phyloP scores from a whole-genome alignment of 2,888 invertebrate genomes.

The Podotricha telesiphe region DNA sequence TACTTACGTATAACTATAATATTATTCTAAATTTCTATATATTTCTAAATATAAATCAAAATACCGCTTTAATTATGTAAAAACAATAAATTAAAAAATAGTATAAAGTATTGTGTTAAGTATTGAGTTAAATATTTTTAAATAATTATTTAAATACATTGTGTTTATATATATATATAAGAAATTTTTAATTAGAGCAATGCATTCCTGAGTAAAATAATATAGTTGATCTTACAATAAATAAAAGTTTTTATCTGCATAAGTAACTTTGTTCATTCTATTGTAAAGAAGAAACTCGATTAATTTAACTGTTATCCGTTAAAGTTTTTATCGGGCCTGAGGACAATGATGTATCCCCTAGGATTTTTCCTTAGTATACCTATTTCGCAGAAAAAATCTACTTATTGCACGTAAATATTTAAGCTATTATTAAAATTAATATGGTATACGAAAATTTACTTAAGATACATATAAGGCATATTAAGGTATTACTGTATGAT shows the following conservation, averaged over 20 bases:
- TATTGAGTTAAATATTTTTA: no score
- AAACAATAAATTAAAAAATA: no score
- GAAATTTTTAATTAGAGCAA: slow-evolving; percentile 28
- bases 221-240: slow-evolving; percentile 43
- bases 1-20: no score
- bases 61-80: no score
- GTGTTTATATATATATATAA: background rate
- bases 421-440: background rate
- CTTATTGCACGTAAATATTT: background rate
- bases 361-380: slow-evolving; percentile 10
- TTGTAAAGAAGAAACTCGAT: slow-evolving; percentile 52
- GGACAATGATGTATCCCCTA: slow-evolving; percentile 38
- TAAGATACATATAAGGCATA: background rate
- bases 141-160: no score
- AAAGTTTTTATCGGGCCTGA: slow-evolving; percentile 51
- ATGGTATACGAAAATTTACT: background rate
- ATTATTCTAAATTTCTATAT: no score
- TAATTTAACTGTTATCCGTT: slow-evolving; percentile 54
- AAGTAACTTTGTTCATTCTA: slow-evolving; percentile 48
- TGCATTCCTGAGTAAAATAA: slow-evolving; percentile 20
- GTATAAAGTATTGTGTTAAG: no score
- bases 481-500: no score
- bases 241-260: slow-evolving; percentile 53
- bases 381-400: background rate
- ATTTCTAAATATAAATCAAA: no score